Evolutionary conservation across 2,113 vertebrate species (phyloP), one percentile per base, ranked within the genome.

Genomic region (Progne subis): DNA sequence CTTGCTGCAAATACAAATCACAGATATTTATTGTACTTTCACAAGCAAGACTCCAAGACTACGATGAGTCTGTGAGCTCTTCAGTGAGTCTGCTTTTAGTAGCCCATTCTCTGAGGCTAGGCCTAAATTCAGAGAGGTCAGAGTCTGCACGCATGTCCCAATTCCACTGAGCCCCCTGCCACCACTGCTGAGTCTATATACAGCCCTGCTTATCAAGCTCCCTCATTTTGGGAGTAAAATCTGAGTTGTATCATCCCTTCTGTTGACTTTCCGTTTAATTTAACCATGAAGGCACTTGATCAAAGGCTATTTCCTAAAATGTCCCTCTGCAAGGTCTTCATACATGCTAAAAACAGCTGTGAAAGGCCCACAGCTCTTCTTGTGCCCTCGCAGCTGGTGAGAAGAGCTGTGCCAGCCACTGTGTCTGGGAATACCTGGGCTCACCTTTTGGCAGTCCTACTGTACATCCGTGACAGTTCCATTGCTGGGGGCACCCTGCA

Each of bases 391-490:
- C 15, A 31, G 28, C 3, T 65, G 55, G 23, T 65, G 43, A 74
- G 43, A 90, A 63, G 67, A 79, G 46, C 53, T 72, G 71, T n/a
- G 23, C 61, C 23, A 57, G 43, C 24, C 74, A 16, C 52, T 7
- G 18, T 46, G 64, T 18, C 70, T 70, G 23, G 29, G 57, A 69
- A 61, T 18, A 76, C 8, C 50, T 57, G 43, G 9, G 52, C 47
- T 81, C 28, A 28, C 18, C 41, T 79, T 49, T 29, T n/a, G 41
- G 39, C 76, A 70, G 24, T 5, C 49, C 12, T 5, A 32, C 46
- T 5, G 8, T 20, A 56, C 25, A 9, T 6, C 32, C 0, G 0
- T 8, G 18, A 18, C 49, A 44, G 11, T 18, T 64, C 0, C 2
- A 57, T 21, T 86, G 37, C 61, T 69, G 72, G 47, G 59, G 70